These are phyloP conservation scores for Lerista edwardsae DNA, from an alignment of 2,797 vertebrate genomes.

Conservation along the genomic window DNA sequence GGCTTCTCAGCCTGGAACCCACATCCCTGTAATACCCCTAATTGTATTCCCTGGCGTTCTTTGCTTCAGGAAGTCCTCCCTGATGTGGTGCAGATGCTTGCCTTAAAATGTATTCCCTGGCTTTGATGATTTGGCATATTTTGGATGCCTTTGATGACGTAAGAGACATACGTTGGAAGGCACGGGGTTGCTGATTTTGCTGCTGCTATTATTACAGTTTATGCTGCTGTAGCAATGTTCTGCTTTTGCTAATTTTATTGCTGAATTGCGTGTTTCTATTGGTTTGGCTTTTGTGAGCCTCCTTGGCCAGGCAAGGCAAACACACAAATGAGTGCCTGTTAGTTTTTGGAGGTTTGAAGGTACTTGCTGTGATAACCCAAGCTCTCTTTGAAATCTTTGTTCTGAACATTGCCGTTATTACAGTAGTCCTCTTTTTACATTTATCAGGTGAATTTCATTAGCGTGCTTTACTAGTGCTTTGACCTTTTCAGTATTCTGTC, in stretches of 20 bases:
- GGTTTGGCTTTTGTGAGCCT: background rate
- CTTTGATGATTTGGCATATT: no score
- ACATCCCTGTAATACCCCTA: no score
- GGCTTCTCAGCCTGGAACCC: no score
- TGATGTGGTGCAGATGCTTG: no score
- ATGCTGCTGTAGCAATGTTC: background rate
- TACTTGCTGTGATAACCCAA: constrained; percentile 14
- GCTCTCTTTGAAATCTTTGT: constrained; percentile 27
- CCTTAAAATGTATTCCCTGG: no score
- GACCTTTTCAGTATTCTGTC: constrained; percentile 52
- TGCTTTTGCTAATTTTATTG: background rate
- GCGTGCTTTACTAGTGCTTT: constrained; percentile 36
- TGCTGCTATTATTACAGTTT: background rate
- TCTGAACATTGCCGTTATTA: constrained; percentile 38
- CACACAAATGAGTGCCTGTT: background rate
- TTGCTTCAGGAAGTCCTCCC: background rate
- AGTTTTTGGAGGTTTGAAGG: background rate
- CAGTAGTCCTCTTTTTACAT: constrained; percentile 6
- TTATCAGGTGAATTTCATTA: constrained; percentile 46
- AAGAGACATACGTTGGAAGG: background rate
- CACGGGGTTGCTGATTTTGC: background rate
- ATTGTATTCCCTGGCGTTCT: no score
- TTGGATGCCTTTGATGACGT: background rate
- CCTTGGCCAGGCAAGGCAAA: background rate
- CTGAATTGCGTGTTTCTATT: background rate